phyloP scores from a whole-genome alignment of 1,140 invertebrate genomes.

The Eupristina koningsbergeri region DNA sequence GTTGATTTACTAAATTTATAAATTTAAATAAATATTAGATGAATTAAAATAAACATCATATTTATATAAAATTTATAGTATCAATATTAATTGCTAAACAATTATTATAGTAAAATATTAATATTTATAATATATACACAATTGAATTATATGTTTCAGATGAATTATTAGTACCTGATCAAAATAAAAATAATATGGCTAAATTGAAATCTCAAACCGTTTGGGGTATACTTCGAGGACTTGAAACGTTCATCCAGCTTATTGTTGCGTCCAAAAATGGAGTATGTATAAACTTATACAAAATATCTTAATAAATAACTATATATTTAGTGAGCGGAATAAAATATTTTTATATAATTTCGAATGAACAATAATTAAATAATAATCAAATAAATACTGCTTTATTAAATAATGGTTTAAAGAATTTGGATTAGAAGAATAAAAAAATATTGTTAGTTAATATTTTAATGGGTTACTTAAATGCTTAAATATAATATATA shows the following conservation, averaged over 20 bases:
- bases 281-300: neutral
- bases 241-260: constrained; percentile 86
- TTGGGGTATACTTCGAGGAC: constrained; percentile 85
- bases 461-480: too few relatives aligned
- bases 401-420: too few relatives aligned
- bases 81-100: too few relatives aligned
- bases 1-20: too few relatives aligned
- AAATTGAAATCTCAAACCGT: constrained; percentile 72
- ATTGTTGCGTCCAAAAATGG: neutral
- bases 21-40: constrained; percentile 4
- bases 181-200: constrained; percentile 56
- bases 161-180: constrained; percentile 33
- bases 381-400: neutral
- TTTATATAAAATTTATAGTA: too few relatives aligned
- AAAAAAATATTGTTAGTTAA: too few relatives aligned
- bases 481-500: too few relatives aligned
- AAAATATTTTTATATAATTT: neutral
- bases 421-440: too few relatives aligned
- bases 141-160: constrained; percentile 13
- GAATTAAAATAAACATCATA: neutral
- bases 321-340: too few relatives aligned
- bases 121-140: too few relatives aligned
- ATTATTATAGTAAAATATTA: too few relatives aligned
- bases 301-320: neutral
- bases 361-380: neutral